These are phyloP conservation scores for Drosophila antonietae DNA, from an alignment of 2,888 invertebrate genomes.

Conservation along the genomic window DNA sequence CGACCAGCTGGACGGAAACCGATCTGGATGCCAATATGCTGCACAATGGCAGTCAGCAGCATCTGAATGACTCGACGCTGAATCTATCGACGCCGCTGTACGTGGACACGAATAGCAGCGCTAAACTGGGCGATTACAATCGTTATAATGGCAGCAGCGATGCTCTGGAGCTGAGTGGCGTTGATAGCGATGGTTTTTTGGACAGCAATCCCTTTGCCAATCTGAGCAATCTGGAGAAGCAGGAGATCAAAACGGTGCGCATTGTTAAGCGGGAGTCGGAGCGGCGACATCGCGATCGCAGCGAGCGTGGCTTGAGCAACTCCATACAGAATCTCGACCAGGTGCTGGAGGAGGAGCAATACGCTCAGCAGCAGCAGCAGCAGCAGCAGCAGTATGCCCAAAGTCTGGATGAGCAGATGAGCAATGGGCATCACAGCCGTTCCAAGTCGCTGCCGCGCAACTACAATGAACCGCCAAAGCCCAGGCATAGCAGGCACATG, in stretches of 20 bases:
- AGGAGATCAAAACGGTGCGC: conserved; percentile 96
- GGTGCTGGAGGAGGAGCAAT: conserved; percentile 84
- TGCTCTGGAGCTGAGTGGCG: conserved; percentile 82
- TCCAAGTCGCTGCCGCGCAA: conserved; percentile 86
- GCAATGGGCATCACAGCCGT: conserved; percentile 82
- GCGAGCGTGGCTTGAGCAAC: conserved; percentile 87
- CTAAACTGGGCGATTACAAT: conserved; percentile 79
- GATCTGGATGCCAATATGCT: conserved; percentile 91
- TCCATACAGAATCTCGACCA: conserved; percentile 84
- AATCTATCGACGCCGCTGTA: conserved; percentile 87
- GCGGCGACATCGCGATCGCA: conserved; percentile 91
- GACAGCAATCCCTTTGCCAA: conserved; percentile 85
- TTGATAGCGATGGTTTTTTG: conserved; percentile 84
- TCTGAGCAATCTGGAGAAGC: conserved; percentile 91
- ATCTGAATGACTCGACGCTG: conserved; percentile 85
- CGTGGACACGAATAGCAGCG: conserved; percentile 87
- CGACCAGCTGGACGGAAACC: conserved; percentile 93
- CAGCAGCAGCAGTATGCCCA: conserved; percentile 62
- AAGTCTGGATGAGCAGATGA: conserved; percentile 74
- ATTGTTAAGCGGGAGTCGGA: conserved; percentile 97
- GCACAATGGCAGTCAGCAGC: conserved; percentile 89
- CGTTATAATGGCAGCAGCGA: conserved; percentile 83
- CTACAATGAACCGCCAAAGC: conserved; percentile 81
- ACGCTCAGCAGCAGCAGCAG: conserved; percentile 67
- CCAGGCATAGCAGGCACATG: conserved; percentile 64